Conservation (phyloP, 2,888 invertebrate genomes). For the Trachelus troglodyta region DNA sequence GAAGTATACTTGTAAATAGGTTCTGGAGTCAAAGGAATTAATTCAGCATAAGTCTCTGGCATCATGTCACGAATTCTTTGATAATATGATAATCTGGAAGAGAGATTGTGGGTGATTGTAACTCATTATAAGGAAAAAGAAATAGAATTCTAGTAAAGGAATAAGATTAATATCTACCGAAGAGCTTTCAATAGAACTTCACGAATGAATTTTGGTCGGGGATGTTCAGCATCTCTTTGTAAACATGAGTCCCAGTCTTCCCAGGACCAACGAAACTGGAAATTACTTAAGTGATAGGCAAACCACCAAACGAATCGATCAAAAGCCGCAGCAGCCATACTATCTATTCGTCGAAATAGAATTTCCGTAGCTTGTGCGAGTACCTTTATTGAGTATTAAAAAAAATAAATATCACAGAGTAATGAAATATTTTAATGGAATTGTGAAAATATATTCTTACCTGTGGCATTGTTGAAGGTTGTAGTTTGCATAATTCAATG, state of each 20-base stretch:
- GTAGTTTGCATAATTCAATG: constrained; percentile 96
- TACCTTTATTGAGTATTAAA: constrained; percentile 67
- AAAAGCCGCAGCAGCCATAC: constrained; percentile 97
- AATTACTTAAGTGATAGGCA: constrained; percentile 97
- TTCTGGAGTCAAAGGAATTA: constrained; percentile 87
- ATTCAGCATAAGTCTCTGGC: constrained; percentile 84
- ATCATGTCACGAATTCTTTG: constrained; percentile 93
- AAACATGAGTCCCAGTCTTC: constrained; percentile 93
- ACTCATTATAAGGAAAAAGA: constrained; percentile 1
- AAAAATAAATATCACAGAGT: neutral
- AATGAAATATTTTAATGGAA: neutral
- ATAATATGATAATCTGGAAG: constrained; percentile 87
- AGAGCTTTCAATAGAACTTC: constrained; percentile 92
- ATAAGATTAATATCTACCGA: constrained; percentile 71
- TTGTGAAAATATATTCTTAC: constrained; percentile 51
- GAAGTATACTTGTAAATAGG: constrained; percentile 91
- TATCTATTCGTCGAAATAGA: constrained; percentile 93
- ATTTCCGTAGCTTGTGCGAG: constrained; percentile 98
- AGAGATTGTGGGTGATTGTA: constrained; percentile 16
- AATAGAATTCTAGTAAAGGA: neutral
- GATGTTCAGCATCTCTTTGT: constrained; percentile 87
- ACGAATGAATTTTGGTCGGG: constrained; percentile 92
- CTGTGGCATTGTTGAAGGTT: constrained; percentile 97
- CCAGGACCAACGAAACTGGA: constrained; percentile 99
- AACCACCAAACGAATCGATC: constrained; percentile 99